Conservation (phyloP, 2,888 invertebrate species). For the Himalopsyche kuldschensis region DNA sequence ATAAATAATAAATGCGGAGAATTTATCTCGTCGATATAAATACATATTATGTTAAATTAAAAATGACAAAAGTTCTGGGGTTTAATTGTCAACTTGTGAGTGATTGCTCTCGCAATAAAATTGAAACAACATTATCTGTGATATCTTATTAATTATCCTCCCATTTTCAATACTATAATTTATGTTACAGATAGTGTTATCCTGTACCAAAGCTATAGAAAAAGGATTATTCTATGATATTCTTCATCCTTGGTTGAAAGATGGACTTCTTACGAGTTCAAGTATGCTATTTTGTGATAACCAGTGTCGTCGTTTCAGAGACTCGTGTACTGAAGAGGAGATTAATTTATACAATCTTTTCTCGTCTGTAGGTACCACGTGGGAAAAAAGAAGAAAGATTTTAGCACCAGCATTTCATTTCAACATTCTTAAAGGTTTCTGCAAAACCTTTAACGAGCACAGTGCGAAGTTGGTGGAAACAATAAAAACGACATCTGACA, state of each 20-base stretch:
- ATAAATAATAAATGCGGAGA: too few relatives aligned
- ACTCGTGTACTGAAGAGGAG: too few relatives aligned
- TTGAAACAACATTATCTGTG: too few relatives aligned
- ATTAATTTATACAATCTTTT: too few relatives aligned
- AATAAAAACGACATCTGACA: conserved; percentile 42
- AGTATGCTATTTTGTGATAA: conserved; percentile 12
- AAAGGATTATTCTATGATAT: conserved; percentile 24
- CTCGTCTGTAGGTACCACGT: conserved; percentile 53
- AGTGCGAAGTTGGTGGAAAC: conserved; percentile 46
- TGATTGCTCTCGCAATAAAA: too few relatives aligned
- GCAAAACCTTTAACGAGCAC: conserved; percentile 47
- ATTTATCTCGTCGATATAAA: too few relatives aligned
- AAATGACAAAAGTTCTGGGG: too few relatives aligned
- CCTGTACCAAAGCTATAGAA: conserved; percentile 21
- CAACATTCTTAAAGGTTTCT: conserved; percentile 57
- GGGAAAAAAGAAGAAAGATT: conserved; percentile 63
- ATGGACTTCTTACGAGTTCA: conserved; percentile 21
- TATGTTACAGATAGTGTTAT: conserved; percentile 14
- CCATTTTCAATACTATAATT: too few relatives aligned
- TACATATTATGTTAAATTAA: too few relatives aligned
- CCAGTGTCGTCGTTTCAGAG: too few relatives aligned
- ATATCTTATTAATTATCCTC: too few relatives aligned
- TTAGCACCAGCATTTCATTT: conserved; percentile 68
- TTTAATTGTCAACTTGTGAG: too few relatives aligned
- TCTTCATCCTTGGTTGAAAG: conserved; percentile 25